phyloP scores from a whole-genome alignment of 2,888 invertebrate species.

The Sipha maydis region DNA sequence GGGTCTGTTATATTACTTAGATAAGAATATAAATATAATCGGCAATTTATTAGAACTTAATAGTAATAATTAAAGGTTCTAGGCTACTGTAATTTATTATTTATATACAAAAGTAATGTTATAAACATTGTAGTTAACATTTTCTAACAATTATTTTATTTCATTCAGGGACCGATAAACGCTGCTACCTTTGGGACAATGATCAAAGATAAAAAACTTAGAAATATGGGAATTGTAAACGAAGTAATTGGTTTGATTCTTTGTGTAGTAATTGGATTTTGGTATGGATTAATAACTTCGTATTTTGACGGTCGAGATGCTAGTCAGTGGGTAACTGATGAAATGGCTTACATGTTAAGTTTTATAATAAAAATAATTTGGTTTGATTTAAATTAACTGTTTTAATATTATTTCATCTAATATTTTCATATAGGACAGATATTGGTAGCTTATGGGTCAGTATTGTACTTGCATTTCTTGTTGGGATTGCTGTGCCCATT shows the following conservation, averaged over 20 bases:
- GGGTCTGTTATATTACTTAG: background rate
- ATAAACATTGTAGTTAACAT: conserved; percentile 1
- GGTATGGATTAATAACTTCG: conserved; percentile 74
- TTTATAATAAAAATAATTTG: background rate
- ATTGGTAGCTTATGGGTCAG: conserved; percentile 77
- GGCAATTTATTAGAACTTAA: too few relatives aligned
- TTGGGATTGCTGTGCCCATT: conserved; percentile 81
- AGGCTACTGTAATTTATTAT: too few relatives aligned
- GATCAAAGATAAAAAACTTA: conserved; percentile 74
- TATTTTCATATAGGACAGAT: conserved; percentile 71
- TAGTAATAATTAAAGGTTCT: too few relatives aligned
- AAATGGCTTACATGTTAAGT: conserved; percentile 74
- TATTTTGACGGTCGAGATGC: conserved; percentile 69
- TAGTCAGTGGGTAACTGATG: conserved; percentile 74
- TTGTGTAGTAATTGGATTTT: conserved; percentile 76
- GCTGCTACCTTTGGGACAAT: conserved; percentile 81
- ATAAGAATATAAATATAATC: too few relatives aligned
- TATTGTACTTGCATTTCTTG: conserved; percentile 78
- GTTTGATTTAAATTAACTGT: background rate
- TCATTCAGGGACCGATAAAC: conserved; percentile 77
- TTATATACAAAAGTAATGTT: too few relatives aligned
- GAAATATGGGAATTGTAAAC: conserved; percentile 75
- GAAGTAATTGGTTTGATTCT: conserved; percentile 76
- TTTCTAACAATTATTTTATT: conserved; percentile 38
- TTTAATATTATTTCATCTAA: background rate